phyloP scores from a whole-genome alignment of 1,140 invertebrate genomes.

The Lethocerus indicus region DNA sequence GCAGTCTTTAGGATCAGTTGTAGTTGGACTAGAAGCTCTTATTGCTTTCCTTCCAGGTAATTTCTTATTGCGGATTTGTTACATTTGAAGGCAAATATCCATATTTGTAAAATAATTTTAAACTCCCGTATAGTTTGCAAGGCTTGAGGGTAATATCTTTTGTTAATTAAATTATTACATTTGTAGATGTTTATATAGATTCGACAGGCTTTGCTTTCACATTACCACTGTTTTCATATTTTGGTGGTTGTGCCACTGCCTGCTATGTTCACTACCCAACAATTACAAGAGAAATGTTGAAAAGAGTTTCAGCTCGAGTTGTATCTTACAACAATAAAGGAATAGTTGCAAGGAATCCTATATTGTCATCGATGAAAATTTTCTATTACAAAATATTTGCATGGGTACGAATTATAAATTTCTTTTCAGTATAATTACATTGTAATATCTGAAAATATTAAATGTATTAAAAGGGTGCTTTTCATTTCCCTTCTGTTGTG shows the following conservation, averaged over 20 bases:
- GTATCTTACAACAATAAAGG: conserved; percentile 67
- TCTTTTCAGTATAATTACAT: too few relatives aligned
- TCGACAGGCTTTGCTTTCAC: conserved; percentile 94
- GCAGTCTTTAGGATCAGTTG: conserved; percentile 63
- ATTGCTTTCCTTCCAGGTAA: conserved; percentile 52
- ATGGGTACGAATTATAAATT: conserved; percentile 30
- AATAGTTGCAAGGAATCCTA: conserved; percentile 61
- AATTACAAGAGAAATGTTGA: conserved; percentile 88
- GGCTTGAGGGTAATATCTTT: not conserved
- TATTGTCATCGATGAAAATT: conserved; percentile 68
- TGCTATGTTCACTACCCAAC: conserved; percentile 95
- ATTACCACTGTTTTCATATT: conserved; percentile 69
- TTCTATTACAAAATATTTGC: conserved; percentile 87
- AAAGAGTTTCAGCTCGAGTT: conserved; percentile 49
- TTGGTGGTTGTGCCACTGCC: conserved; percentile 62
- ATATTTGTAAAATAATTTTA: conserved; percentile 2
- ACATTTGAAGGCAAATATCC: not conserved
- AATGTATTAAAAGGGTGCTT: not conserved
- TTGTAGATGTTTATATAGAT: conserved; percentile 78
- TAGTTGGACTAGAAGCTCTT: conserved; percentile 80
- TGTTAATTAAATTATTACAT: conserved; percentile 6
- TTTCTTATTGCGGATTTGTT: conserved; percentile 2
- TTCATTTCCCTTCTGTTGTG: not conserved
- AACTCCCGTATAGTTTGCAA: not conserved
- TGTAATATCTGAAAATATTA: not conserved